Conservation (phyloP, 2,888 invertebrate species). For the Amphipoea lucens region DNA sequence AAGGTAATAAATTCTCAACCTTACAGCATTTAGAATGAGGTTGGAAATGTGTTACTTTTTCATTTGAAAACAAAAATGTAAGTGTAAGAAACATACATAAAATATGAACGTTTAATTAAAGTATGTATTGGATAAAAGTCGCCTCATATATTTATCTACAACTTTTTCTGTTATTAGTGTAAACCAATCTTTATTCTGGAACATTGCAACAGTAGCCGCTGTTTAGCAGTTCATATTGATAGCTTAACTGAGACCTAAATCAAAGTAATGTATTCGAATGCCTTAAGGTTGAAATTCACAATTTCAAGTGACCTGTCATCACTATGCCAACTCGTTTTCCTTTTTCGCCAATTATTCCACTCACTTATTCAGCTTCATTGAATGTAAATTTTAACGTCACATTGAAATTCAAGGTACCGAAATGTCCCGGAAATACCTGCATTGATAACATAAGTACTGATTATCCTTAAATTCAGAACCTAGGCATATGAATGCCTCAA, state of each 20-base stretch:
- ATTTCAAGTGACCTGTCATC: background rate
- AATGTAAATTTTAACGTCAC: conserved; percentile 42
- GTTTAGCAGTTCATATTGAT: background rate
- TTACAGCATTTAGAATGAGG: background rate
- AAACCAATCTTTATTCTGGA: background rate
- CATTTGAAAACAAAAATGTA: background rate
- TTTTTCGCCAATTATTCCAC: conserved; percentile 41
- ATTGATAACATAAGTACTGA: conserved; percentile 3
- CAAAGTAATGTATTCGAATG: background rate
- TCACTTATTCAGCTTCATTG: conserved; percentile 40
- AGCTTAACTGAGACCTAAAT: background rate
- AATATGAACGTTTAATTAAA: background rate
- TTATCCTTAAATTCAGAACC: conserved; percentile 22
- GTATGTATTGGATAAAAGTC: background rate
- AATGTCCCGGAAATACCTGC: conserved; percentile 24
- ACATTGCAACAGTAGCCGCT: background rate
- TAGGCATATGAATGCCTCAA: background rate
- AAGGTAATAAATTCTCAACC: background rate
- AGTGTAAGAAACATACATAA: background rate
- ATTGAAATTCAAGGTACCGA: conserved; percentile 50
- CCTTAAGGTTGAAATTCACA: background rate
- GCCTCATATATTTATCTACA: background rate
- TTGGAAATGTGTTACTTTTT: background rate
- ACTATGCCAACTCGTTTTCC: conserved; percentile 9
- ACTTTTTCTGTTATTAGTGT: background rate